Conservation (phyloP, 2,888 invertebrate genomes). For the Sarcophaga variegata region DNA sequence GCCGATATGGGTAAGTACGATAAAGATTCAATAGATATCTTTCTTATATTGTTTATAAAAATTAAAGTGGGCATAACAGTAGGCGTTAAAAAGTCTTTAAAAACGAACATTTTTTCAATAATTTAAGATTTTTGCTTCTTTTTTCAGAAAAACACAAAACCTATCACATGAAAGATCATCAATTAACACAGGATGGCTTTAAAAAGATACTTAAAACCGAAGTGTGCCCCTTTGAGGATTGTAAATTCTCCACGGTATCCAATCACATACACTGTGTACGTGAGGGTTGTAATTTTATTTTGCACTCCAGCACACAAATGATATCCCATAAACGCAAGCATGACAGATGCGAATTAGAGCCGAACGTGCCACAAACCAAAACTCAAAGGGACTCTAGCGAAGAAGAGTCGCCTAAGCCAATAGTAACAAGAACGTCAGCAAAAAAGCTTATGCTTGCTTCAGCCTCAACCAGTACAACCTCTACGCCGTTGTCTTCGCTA, state of each 20-base stretch:
- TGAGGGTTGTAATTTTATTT: slow-evolving; percentile 96
- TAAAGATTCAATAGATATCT: background rate
- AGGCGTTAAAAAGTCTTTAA: no score
- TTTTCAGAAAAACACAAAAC: slow-evolving; percentile 98
- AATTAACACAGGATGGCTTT: slow-evolving; percentile 96
- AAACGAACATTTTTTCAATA: no score
- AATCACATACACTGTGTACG: slow-evolving; percentile 99
- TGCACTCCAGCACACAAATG: slow-evolving; percentile 97
- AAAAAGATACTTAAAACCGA: slow-evolving; percentile 99
- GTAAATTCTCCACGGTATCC: slow-evolving; percentile 96
- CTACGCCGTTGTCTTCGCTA: slow-evolving; percentile 79
- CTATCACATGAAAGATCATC: slow-evolving; percentile 98
- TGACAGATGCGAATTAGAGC: slow-evolving; percentile 95
- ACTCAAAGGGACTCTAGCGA: slow-evolving; percentile 76
- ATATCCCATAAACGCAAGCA: slow-evolving; percentile 99
- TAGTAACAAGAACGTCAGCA: slow-evolving; percentile 26
- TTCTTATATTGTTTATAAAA: no score
- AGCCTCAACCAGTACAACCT: slow-evolving; percentile 66
- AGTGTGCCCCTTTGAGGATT: slow-evolving; percentile 93
- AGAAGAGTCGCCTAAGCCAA: slow-evolving; percentile 74
- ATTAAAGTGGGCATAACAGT: no score
- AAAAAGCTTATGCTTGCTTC: slow-evolving; percentile 57
- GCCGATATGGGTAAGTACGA: slow-evolving; percentile 96
- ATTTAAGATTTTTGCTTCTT: no score
- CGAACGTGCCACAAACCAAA: slow-evolving; percentile 80